phyloP scores from a whole-genome alignment of 1,140 invertebrate species.

The Drosophila sp. region DNA sequence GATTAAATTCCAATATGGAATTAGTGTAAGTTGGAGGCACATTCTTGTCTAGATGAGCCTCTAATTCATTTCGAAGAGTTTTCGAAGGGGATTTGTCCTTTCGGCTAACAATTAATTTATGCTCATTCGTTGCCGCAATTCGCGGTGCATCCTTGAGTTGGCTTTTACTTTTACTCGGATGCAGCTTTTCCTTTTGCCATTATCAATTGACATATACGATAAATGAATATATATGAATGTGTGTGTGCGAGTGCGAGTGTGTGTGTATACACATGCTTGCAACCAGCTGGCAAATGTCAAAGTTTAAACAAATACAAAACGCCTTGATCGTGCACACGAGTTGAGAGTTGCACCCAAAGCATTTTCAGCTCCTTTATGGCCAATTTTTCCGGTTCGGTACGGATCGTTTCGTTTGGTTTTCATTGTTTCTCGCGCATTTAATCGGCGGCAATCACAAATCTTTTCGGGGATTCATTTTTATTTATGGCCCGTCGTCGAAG shows the following conservation, averaged over 20 bases:
- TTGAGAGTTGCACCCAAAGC: conserved; percentile 70
- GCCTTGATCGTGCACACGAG: conserved; percentile 56
- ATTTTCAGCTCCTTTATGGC: conserved; percentile 41
- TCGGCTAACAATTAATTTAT: background rate
- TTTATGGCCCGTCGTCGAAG: conserved; percentile 60
- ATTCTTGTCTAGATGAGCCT: no score
- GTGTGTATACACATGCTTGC: background rate
- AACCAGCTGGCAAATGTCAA: conserved; percentile 74
- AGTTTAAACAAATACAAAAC: conserved; percentile 76
- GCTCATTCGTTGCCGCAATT: conserved; percentile 11
- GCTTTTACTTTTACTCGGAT: conserved; percentile 51
- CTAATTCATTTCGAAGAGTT: no score
- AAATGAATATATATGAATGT: conserved; percentile 41
- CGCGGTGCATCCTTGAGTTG: conserved; percentile 16
- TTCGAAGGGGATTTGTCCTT: background rate
- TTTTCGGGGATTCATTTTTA: conserved; percentile 64
- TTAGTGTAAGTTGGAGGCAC: no score
- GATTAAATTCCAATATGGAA: no score
- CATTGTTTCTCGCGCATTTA: conserved; percentile 65
- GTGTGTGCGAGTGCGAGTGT: background rate
- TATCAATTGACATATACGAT: conserved; percentile 35
- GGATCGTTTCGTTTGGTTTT: background rate
- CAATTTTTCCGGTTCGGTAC: conserved; percentile 4
- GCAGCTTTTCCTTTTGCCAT: conserved; percentile 64
- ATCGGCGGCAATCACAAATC: conserved; percentile 80